Evolutionary conservation across 2,113 vertebrate species (phyloP).

Genomic region (Periophthalmus modestus): DNA sequence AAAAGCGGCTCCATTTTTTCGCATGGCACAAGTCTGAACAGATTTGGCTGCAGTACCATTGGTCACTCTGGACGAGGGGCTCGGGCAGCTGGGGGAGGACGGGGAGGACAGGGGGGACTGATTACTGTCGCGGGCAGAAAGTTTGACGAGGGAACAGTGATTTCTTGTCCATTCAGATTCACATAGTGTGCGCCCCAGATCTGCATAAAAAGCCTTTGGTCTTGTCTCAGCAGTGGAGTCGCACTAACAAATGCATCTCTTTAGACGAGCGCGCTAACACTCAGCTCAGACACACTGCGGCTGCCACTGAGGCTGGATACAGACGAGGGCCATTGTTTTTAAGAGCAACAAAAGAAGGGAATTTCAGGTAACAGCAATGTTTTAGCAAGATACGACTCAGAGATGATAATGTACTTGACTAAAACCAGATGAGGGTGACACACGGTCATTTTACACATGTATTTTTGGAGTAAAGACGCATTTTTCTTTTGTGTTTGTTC

Average conservation of each 20-base stretch:
- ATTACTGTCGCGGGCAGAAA: constrained; percentile 45
- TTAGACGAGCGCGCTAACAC: neutral
- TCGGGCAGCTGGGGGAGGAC: constrained; percentile 28
- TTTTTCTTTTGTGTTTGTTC: too few species aligned
- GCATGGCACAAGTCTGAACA: constrained; percentile 50
- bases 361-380: neutral
- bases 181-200: constrained; percentile 26
- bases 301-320: neutral
- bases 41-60: constrained; percentile 44
- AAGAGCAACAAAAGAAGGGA: neutral
- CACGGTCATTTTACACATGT: neutral
- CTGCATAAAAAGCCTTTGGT: constrained; percentile 23
- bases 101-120: too few species aligned
- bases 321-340: neutral
- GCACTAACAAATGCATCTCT: constrained; percentile 24
- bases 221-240: constrained; percentile 7
- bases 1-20: constrained; percentile 50
- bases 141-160: constrained; percentile 40
- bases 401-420: neutral
- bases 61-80: constrained; percentile 57
- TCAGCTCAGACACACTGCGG: neutral
- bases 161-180: constrained; percentile 32
- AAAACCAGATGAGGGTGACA: neutral
- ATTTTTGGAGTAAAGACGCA: too few species aligned
- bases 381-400: neutral